Conservation (phyloP, 2,888 invertebrate species). For the Orthosia gothica region DNA sequence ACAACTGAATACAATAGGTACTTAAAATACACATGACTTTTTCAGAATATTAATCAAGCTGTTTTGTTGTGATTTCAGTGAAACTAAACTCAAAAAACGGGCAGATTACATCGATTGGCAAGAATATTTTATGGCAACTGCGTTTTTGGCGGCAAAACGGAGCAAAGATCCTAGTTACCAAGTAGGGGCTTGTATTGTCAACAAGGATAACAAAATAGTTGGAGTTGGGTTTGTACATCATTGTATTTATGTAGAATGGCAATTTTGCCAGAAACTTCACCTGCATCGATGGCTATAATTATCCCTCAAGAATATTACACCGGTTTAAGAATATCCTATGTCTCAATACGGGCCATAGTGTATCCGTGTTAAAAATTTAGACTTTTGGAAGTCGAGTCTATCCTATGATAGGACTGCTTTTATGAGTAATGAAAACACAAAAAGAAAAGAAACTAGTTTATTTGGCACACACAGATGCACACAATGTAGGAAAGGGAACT, state of each 20-base stretch:
- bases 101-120: conserved; percentile 96
- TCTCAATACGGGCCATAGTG: too few species aligned
- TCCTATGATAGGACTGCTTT: too few species aligned
- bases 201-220: conserved; percentile 96
- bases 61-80: conserved; percentile 32
- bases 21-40: neutral
- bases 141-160: conserved; percentile 97
- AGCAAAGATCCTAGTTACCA: conserved; percentile 98
- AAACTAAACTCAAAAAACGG: conserved; percentile 45
- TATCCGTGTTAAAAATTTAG: neutral
- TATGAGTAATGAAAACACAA: too few species aligned
- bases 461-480: too few species aligned
- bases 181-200: conserved; percentile 99
- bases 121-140: conserved; percentile 99
- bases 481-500: too few species aligned
- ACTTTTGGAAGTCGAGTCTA: neutral
- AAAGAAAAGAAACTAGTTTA: too few species aligned
- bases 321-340: neutral
- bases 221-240: conserved; percentile 93
- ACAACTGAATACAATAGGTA: neutral
- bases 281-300: neutral
- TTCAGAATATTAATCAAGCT: neutral
- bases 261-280: too few species aligned
- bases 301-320: neutral
- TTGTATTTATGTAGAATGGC: neutral